Base-by-base conservation (phyloP, 2,113 vertebrate genomes). In the Pygathrix nemaeus region DNA sequence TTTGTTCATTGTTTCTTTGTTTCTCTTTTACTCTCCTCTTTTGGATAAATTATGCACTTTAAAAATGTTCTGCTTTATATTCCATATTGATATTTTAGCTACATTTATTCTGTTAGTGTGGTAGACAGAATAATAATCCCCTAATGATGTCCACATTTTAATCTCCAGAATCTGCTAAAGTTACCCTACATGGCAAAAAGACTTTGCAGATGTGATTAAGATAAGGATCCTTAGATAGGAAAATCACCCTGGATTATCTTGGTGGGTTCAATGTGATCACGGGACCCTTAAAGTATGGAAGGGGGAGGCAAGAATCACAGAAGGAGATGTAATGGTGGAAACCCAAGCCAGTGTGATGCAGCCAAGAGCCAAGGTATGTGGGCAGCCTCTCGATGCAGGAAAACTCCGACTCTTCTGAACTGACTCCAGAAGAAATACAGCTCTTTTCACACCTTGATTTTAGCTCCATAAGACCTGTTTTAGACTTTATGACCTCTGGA, bases 271-370 rank as follows among this genome's bases (percentile, higher is more conserved):
- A 0, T 1, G 75, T 23, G 50, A 59, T 43, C 55, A 35, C 11
- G 12, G 32, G 8, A 21, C 30, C 27, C 38, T 68, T 38, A 50
- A 59, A 52, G 82, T 7, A 35, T 43, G 17, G 16, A 38, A n/a
- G 38, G 30, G 11, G 68, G 18, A 86, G 35, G 38, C 23, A 3
- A 23, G 40, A 17, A 59, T 17, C 66, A 68, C 79, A 40, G 13
- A 40, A 30, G n/a, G 21, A 50, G 81, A 25, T 5, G 1, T 23
- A 18, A 4, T 23, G 59, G 21, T 4, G 30, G 55, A n/a, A 9
- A 16, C 18, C 3, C 3, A 66, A 12, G 8, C 30, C 18, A 8
- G 21, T 50, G 61, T 8, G 40, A 1, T 7, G 8, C 4, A 6
- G 38, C 10, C 38, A 27, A 0, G 35, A 50, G n/a, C 79, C 43